Evolutionary conservation across 2,888 invertebrate genomes (phyloP).

Genomic region (Ichneumon xanthorius): DNA sequence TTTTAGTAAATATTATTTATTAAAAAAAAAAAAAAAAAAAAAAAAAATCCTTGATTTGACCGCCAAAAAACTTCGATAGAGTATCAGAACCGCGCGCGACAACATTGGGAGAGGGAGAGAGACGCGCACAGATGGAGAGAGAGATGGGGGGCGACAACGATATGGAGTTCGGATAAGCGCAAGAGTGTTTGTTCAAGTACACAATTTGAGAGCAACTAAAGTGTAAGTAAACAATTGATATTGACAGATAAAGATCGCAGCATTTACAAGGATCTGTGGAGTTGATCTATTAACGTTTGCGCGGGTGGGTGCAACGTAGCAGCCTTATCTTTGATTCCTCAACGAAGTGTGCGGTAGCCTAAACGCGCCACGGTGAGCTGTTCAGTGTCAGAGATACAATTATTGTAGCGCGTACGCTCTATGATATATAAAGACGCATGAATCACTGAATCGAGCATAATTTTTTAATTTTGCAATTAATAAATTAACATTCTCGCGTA

Average conservation of each 20-base stretch:
- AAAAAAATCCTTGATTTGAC: not conserved
- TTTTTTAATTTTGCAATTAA: not conserved
- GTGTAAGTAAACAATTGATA: slow-evolving; percentile 71
- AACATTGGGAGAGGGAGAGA: slow-evolving; percentile 1
- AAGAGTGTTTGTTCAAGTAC: slow-evolving; percentile 71
- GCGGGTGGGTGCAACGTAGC: slow-evolving; percentile 29
- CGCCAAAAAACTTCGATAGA: slow-evolving; percentile 10
- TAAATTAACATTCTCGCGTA: too few species aligned
- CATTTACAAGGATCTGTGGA: slow-evolving; percentile 66
- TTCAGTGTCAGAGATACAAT: not conserved
- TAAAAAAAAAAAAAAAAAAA: not conserved
- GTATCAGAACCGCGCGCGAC: slow-evolving; percentile 16
- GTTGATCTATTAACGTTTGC: slow-evolving; percentile 65
- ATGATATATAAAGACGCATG: not conserved
- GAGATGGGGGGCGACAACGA: slow-evolving; percentile 47
- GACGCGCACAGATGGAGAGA: not conserved
- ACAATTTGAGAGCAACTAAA: slow-evolving; percentile 71
- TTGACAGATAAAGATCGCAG: slow-evolving; percentile 70
- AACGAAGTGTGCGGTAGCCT: slow-evolving; percentile 33
- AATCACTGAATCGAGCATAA: not conserved
- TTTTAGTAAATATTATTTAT: not conserved
- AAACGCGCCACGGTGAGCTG: slow-evolving; percentile 14
- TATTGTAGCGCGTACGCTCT: not conserved
- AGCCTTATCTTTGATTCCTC: slow-evolving; percentile 55
- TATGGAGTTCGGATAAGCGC: slow-evolving; percentile 68